A percentile compares a stretch with the other conserved stretches of the same genome.
Conservation (phyloP, 2,888 invertebrate genomes). For the Onchidella celtica region DNA sequence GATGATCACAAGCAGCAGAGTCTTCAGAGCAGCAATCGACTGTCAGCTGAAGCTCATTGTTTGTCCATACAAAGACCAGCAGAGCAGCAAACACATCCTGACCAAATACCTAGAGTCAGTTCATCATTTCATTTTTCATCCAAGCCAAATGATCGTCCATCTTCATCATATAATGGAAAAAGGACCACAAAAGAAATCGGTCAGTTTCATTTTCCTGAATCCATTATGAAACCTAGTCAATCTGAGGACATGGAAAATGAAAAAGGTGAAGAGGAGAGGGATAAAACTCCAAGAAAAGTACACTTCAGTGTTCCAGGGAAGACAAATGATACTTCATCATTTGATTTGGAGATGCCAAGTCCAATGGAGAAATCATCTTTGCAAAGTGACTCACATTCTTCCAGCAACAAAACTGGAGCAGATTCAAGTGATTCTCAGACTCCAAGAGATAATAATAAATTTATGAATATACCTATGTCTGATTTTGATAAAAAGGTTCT, state of each 20-base stretch:
- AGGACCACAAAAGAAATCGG: background rate
- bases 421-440: background rate
- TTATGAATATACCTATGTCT: conserved; percentile 30
- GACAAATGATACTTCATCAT: conserved; percentile 64
- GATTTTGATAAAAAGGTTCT: conserved; percentile 53
- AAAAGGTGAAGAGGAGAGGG: background rate
- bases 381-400: background rate
- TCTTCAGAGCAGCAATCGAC: background rate
- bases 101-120: background rate
- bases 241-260: background rate
- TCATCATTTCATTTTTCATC: background rate
- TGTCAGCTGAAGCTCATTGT: background rate
- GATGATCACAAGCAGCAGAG: background rate
- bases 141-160: background rate
- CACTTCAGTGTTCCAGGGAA: conserved; percentile 65
- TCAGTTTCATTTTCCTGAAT: conserved; percentile 6
- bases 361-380: conserved; percentile 59
- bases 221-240: conserved; percentile 32
- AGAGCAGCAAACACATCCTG: background rate
- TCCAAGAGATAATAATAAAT: background rate
- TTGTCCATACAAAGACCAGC: background rate
- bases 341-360: conserved; percentile 74
- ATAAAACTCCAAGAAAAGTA: conserved; percentile 59
- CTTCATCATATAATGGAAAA: background rate
- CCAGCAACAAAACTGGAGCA: conserved; percentile 35